Conservation (phyloP, 2,888 invertebrate species). For the Cryptocheilus praepositus region DNA sequence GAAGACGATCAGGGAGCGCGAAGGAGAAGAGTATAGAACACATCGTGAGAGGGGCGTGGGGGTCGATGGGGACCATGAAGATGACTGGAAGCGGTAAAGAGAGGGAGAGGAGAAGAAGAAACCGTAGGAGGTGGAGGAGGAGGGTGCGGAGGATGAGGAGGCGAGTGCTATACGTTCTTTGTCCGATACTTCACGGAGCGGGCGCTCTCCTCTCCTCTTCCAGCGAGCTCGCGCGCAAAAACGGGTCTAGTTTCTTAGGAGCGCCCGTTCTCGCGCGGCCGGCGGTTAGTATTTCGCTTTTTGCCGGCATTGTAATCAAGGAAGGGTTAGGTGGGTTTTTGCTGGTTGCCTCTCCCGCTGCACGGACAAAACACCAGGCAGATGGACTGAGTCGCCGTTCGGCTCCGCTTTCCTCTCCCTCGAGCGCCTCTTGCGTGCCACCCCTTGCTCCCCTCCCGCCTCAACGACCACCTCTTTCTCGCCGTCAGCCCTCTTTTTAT, state of each 20-base stretch:
- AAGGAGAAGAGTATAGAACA: not conserved
- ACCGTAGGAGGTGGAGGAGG: conserved; percentile 9
- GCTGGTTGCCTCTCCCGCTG: conserved; percentile 57
- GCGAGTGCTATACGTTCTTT: conserved; percentile 64
- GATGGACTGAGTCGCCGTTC: conserved; percentile 74
- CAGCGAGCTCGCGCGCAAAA: conserved; percentile 62
- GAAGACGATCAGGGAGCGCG: conserved; percentile 12
- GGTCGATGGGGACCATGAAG: not conserved
- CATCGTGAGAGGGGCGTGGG: conserved; percentile 10
- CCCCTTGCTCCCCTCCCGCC: conserved; percentile 27
- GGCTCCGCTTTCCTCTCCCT: conserved; percentile 20
- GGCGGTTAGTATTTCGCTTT: conserved; percentile 75
- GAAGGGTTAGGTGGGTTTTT: conserved; percentile 75
- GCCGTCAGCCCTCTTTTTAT: conserved; percentile 40
- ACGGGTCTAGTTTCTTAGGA: conserved; percentile 75
- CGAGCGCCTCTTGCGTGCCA: conserved; percentile 24
- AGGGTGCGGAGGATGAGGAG: conserved; percentile 14
- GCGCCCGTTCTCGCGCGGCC: conserved; percentile 64
- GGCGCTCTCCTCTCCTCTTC: conserved; percentile 60
- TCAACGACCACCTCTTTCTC: conserved; percentile 13
- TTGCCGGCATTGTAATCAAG: conserved; percentile 75
- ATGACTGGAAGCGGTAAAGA: too few species aligned
- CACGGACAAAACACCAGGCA: conserved; percentile 72
- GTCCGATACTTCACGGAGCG: conserved; percentile 69
- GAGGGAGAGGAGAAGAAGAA: conserved; percentile 26